A percentile compares a stretch with the other conserved stretches of the same genome.
phyloP scores from a whole-genome alignment of 2,113 vertebrate species.

The Hippopotamus amphibius region DNA sequence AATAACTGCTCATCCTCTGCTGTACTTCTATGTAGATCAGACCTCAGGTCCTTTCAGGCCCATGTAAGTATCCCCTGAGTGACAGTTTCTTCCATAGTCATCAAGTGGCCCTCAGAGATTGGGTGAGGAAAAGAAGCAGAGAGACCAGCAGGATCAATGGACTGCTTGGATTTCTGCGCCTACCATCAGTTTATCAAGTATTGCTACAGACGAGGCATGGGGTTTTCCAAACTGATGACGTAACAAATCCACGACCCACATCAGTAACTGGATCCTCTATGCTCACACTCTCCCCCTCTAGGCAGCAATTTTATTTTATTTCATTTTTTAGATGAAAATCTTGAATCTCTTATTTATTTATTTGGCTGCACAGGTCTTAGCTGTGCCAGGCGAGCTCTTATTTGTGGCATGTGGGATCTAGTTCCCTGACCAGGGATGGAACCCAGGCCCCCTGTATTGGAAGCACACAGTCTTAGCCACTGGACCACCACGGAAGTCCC shows the following conservation, averaged over 20 bases:
- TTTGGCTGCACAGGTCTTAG: no score
- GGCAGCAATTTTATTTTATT: neutral
- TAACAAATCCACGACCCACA: neutral
- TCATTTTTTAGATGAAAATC: no score
- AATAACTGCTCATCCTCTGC: neutral
- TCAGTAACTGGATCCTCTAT: neutral
- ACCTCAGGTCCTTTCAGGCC: neutral
- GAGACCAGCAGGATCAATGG: no score
- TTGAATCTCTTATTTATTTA: no score
- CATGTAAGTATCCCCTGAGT: neutral
- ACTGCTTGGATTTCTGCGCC: neutral
- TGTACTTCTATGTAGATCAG: neutral
- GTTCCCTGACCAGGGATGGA: no score
- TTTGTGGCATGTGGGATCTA: no score
- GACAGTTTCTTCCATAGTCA: neutral
- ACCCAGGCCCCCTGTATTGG: no score
- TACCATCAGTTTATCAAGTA: neutral
- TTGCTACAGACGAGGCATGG: neutral
- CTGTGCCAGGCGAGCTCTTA: no score
- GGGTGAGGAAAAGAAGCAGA: neutral
- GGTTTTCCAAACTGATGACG: neutral
- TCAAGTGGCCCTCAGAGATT: neutral
- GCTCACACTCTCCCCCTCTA: neutral
- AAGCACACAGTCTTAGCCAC: no score
- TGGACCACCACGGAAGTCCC: neutral